A percentile compares a stretch with the other conserved stretches of the same genome.
Conservation (phyloP, 2,113 vertebrate genomes). For the Sturnus vulgaris region DNA sequence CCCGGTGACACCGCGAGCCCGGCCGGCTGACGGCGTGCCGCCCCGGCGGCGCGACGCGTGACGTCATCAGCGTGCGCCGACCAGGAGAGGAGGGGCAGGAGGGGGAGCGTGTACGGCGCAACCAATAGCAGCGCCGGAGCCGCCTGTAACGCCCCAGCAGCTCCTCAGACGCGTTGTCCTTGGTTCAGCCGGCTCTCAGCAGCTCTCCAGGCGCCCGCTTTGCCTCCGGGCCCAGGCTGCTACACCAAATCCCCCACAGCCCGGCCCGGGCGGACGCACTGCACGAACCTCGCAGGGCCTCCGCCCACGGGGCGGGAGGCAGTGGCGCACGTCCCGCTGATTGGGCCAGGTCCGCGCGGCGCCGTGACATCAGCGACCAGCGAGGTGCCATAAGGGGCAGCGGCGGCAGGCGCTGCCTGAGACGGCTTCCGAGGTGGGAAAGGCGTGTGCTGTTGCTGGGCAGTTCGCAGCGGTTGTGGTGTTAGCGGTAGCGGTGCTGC, state of each 20-base stretch:
- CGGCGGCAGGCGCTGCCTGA: rapidly evolving
- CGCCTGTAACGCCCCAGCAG: rapidly evolving
- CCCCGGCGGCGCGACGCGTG: background rate
- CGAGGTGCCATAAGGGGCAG: rapidly evolving
- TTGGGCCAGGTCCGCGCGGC: background rate
- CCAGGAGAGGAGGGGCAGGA: too few species aligned
- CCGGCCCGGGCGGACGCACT: rapidly evolving
- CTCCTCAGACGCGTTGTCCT: background rate
- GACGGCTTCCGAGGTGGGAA: rapidly evolving
- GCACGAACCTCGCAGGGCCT: rapidly evolving
- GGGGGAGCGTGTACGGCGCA: rapidly evolving
- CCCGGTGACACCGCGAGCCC: too few species aligned
- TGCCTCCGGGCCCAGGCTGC: too few species aligned
- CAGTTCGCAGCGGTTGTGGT: rapidly evolving
- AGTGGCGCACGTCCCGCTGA: background rate
- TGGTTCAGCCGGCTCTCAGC: background rate
- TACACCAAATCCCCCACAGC: rapidly evolving
- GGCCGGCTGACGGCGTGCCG: background rate
- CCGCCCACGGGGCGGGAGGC: too few species aligned
- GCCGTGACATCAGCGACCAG: background rate
- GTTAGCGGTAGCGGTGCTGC: rapidly evolving
- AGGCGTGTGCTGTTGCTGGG: rapidly evolving
- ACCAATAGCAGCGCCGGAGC: too few species aligned
- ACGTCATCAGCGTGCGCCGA: background rate
- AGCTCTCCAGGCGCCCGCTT: too few species aligned